Conservation (phyloP, 2,888 invertebrate genomes). For the Geotrupes spiniger region DNA sequence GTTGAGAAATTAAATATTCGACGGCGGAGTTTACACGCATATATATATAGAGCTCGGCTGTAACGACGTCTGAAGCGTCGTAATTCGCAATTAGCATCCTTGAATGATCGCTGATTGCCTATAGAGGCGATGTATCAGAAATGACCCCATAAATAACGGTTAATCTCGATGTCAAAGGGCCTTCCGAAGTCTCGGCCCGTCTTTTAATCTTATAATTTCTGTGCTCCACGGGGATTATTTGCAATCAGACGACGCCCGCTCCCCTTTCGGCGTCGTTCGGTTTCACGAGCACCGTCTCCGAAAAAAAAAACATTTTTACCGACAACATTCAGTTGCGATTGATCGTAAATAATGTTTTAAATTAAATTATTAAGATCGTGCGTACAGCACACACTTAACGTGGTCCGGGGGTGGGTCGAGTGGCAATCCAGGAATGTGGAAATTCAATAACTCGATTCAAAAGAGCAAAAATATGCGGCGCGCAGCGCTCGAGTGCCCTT, state of each 20-base stretch:
- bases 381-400: too few species aligned
- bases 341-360: too few species aligned
- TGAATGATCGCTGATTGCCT: conserved; percentile 48
- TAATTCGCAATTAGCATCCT: conserved; percentile 48
- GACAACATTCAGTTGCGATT: too few species aligned
- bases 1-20: too few species aligned
- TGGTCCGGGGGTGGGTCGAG: too few species aligned
- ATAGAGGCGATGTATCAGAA: conserved; percentile 43
- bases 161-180: conserved; percentile 45
- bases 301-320: too few species aligned
- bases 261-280: background rate
- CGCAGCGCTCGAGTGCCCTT: conserved; percentile 5
- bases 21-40: too few species aligned
- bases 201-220: conserved; percentile 42
- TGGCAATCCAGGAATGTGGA: background rate
- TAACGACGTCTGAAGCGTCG: conserved; percentile 16
- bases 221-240: conserved; percentile 34
- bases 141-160: conserved; percentile 47
- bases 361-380: too few species aligned
- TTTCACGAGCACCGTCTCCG: too few species aligned
- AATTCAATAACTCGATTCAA: conserved; percentile 8
- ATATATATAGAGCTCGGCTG: too few species aligned
- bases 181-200: conserved; percentile 34
- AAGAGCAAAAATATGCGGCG: conserved; percentile 7
- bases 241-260: conserved; percentile 28